A percentile compares a stretch with the other conserved stretches of the same genome.
Conservation (phyloP, 1,140 invertebrate genomes). For the Liolophura sinensis region DNA sequence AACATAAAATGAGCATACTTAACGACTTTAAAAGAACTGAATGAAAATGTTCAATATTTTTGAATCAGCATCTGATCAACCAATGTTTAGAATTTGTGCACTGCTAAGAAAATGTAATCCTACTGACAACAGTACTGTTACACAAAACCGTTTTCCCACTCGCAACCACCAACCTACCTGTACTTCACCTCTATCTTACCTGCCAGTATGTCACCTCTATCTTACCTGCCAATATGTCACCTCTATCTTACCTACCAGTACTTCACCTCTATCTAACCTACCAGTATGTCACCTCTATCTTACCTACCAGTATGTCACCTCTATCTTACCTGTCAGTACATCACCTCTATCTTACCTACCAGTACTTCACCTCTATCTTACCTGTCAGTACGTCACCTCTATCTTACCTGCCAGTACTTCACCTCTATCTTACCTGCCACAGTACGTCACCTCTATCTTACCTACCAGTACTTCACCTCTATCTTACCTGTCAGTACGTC, state of each 20-base stretch:
- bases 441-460: too few species aligned
- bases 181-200: too few species aligned
- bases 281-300: constrained; percentile 1
- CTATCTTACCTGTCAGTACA: constrained; percentile 68
- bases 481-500: constrained; percentile 63
- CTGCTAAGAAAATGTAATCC: too few species aligned
- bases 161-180: neutral
- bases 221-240: constrained; percentile 63
- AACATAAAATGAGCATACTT: too few species aligned
- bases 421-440: constrained; percentile 64
- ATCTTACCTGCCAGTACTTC: constrained; percentile 63
- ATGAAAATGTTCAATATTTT: neutral
- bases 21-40: neutral
- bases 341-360: too few species aligned
- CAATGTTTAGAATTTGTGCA: neutral
- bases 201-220: neutral
- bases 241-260: constrained; percentile 62
- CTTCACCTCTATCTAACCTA: too few species aligned
- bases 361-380: constrained; percentile 18
- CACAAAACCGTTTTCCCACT: neutral
- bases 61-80: neutral
- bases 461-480: neutral
- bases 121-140: neutral
- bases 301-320: constrained; percentile 58
- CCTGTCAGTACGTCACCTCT: constrained; percentile 62